A percentile compares a stretch with the other conserved stretches of the same genome.
These are phyloP conservation scores for Holothuria leucospilota DNA, from an alignment of 53 echinoderm and acorn worm genomes.

Conservation along the genomic window DNA sequence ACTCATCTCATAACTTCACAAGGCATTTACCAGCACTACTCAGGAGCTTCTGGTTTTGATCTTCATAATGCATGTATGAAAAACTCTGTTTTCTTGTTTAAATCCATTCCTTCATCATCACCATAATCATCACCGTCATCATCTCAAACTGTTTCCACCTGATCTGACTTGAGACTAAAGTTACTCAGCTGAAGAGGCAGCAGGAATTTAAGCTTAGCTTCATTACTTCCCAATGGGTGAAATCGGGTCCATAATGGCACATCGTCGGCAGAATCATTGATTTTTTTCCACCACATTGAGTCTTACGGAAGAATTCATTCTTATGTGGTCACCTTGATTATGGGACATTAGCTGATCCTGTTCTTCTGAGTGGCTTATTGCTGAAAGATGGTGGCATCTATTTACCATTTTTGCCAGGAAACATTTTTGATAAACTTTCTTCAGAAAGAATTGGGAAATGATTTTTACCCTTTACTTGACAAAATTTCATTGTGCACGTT, in stretches of 20 bases:
- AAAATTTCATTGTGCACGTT: too few relatives aligned
- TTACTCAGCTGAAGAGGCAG: slow-evolving; percentile 36
- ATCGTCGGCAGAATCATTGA: slow-evolving; percentile 42
- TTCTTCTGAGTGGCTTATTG: slow-evolving; percentile 46
- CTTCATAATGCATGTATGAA: slow-evolving; percentile 29
- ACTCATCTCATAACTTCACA: too few relatives aligned
- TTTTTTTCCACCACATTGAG: slow-evolving; percentile 51
- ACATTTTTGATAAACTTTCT: too few relatives aligned
- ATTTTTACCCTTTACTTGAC: too few relatives aligned
- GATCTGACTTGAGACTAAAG: slow-evolving; percentile 47
- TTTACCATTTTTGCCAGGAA: background rate
- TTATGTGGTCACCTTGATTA: slow-evolving; percentile 48
- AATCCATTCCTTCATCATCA: slow-evolving; percentile 41
- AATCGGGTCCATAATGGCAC: slow-evolving; percentile 52
- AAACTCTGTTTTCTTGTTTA: slow-evolving; percentile 25
- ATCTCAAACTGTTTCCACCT: slow-evolving; percentile 42
- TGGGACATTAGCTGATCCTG: slow-evolving; percentile 43
- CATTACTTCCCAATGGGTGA: slow-evolving; percentile 49
- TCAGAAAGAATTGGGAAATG: too few relatives aligned
- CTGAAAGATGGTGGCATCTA: slow-evolving; percentile 35
- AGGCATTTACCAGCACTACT: too few relatives aligned
- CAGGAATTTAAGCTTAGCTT: slow-evolving; percentile 27
- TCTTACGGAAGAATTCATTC: slow-evolving; percentile 42
- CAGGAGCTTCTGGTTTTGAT: background rate
- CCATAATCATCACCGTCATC: slow-evolving; percentile 37